phyloP scores from a whole-genome alignment of 2,888 invertebrate genomes.

The Calameuta filiformis region DNA sequence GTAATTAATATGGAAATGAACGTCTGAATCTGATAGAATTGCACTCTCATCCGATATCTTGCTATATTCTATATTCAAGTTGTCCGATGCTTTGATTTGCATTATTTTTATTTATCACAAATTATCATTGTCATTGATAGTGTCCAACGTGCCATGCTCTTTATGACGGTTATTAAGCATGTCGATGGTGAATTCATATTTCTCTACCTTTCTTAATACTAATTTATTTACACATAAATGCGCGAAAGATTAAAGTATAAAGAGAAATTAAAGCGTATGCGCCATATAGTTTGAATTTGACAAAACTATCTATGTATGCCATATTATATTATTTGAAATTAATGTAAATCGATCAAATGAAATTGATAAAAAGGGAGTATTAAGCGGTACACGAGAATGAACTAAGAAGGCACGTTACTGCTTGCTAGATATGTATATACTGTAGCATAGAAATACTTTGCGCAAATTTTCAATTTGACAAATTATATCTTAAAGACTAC shows the following conservation, averaged over 20 bases:
- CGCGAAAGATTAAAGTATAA: not conserved
- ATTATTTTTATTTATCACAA: not conserved
- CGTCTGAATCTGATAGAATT: not conserved
- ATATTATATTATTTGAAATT: conserved; percentile 10
- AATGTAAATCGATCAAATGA: conserved; percentile 27
- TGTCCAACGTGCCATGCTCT: not conserved
- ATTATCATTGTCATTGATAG: not conserved
- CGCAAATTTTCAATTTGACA: conserved; percentile 34
- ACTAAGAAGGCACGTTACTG: conserved; percentile 41
- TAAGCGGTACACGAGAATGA: conserved; percentile 27
- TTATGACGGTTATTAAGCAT: not conserved
- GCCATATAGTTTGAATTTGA: conserved; percentile 50
- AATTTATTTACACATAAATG: conserved; percentile 58
- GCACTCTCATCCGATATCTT: not conserved
- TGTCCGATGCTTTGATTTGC: not conserved
- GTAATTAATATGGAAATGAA: not conserved
- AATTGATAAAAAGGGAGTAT: conserved; percentile 29
- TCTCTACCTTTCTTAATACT: conserved; percentile 50
- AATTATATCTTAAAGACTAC: conserved; percentile 19
- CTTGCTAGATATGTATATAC: conserved; percentile 60
- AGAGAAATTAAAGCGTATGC: conserved; percentile 42
- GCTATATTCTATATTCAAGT: not conserved
- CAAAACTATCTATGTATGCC: conserved; percentile 15
- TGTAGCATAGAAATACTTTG: conserved; percentile 55
- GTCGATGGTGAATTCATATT: conserved; percentile 23